These are phyloP conservation scores for Crocallis elinguaria DNA, from an alignment of 2,888 invertebrate species.

Conservation along the genomic window DNA sequence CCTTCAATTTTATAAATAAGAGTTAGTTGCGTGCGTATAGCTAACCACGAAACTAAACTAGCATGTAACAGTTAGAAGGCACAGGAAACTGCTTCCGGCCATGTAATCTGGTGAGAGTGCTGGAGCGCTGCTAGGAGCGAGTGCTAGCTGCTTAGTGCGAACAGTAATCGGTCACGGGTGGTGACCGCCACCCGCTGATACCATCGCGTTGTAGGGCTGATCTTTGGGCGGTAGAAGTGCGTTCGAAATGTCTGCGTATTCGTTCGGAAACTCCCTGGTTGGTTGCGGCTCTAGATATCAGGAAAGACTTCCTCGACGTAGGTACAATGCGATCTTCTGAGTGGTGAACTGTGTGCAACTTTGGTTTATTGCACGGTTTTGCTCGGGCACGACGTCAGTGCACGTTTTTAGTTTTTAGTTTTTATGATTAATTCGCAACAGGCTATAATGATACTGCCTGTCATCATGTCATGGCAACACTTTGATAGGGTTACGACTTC, in stretches of 20 bases:
- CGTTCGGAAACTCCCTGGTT: neutral
- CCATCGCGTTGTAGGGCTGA: conserved; percentile 21
- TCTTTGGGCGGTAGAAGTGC: neutral
- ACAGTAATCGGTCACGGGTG: conserved; percentile 46
- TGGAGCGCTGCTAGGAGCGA: conserved; percentile 7
- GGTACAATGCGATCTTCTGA: conserved; percentile 17
- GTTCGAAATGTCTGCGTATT: neutral
- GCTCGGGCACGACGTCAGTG: no score
- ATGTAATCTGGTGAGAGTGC: conserved; percentile 18
- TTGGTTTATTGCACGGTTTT: no score
- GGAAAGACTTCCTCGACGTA: neutral
- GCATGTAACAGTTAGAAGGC: conserved; percentile 5
- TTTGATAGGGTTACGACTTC: no score
- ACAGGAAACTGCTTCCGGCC: conserved; percentile 20
- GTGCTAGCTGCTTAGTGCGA: conserved; percentile 14
- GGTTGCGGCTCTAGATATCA: neutral
- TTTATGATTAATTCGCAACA: no score
- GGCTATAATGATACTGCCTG: no score
- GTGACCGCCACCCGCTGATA: conserved; percentile 25
- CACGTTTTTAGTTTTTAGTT: no score
- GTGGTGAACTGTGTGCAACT: neutral
- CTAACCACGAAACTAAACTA: conserved; percentile 2
- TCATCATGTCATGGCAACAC: no score
- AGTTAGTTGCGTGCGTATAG: conserved; percentile 2
- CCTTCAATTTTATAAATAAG: neutral